These are phyloP conservation scores for Oreochromis niloticus DNA, from an alignment of 2,113 vertebrate genomes.

Conservation along the genomic window DNA sequence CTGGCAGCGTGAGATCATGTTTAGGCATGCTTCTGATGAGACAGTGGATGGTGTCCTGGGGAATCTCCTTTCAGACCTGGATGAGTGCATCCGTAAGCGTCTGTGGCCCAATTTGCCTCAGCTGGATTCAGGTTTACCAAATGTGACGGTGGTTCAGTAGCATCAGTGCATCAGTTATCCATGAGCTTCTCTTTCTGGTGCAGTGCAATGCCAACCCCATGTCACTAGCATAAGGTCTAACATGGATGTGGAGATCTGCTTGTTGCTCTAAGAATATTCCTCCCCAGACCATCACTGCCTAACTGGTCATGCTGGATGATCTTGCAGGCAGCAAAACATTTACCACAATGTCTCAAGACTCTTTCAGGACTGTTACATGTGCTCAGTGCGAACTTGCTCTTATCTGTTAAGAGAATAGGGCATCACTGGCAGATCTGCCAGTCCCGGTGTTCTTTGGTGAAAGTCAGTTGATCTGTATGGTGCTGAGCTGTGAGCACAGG, in stretches of 20 bases:
- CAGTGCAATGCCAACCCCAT: neutral
- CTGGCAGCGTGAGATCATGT: neutral
- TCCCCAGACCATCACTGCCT: neutral
- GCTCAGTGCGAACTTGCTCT: neutral
- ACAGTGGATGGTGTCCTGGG: neutral
- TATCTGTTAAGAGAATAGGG: neutral
- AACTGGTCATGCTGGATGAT: neutral
- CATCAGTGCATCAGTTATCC: neutral
- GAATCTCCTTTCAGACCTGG: neutral
- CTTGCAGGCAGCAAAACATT: rapidly evolving
- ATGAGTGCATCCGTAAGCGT: neutral
- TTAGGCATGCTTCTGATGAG: neutral
- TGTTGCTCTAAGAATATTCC: neutral
- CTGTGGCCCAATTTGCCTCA: neutral
- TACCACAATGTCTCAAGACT: neutral
- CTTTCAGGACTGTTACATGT: neutral
- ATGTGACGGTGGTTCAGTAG: rapidly evolving
- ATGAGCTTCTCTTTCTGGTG: neutral
- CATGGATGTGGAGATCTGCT: neutral
- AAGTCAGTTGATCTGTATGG: neutral
- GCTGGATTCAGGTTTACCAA: neutral
- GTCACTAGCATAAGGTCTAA: neutral
- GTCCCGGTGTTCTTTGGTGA: rapidly evolving
- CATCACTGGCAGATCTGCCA: neutral
- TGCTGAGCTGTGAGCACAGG: neutral